Base-by-base conservation (phyloP, 2,797 vertebrate species). In the Acipenser oxyrinchus region DNA sequence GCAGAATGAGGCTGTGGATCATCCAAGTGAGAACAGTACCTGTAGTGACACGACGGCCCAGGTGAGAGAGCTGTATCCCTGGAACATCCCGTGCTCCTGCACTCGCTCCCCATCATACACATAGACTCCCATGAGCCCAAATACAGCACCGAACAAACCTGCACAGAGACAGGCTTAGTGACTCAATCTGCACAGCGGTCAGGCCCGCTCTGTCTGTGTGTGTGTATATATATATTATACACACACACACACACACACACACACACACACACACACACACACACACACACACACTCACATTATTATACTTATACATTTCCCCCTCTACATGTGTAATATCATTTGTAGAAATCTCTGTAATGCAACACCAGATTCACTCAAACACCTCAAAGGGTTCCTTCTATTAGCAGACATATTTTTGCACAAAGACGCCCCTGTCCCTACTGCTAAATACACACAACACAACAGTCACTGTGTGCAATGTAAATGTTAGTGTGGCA, bases 111-210 rank as follows among this genome's bases (percentile, higher is more conserved):
- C 96, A 58, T 99, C 95, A 53, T 96, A 98, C 72, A 89, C 81
- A 74, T 95, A 87, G 78, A 99, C 96, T 69, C 95, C 96, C 73
- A 96, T 89, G 75, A 98, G 74, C 67, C 95, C 95, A 72, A 99
- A 99, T 73, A 99, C 86, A 70, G 95, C 84, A 48, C 97, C 95
- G 74, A 99, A 99, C 84, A 97, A 81, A 59, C 95, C 97, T 94
- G 82, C 11, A 79, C 82, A 77, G 66, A 66, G 48, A 66, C 4
- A 2, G 51, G 66, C 13, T 69, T 23, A 51, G 6, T 65, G 49
- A 68, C 15, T 68, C 13, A 67, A 51, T 12, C 62, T n/a, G 48
- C 12, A 62, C 48, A 75, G 59, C 63, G 15, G 15, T 18, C 15
- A 18, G 15, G 1, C 15, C 15, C 15, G 15, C 15, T 18, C 15